phyloP scores from a whole-genome alignment of 2,113 vertebrate species.

The Onychostoma macrolepis region DNA sequence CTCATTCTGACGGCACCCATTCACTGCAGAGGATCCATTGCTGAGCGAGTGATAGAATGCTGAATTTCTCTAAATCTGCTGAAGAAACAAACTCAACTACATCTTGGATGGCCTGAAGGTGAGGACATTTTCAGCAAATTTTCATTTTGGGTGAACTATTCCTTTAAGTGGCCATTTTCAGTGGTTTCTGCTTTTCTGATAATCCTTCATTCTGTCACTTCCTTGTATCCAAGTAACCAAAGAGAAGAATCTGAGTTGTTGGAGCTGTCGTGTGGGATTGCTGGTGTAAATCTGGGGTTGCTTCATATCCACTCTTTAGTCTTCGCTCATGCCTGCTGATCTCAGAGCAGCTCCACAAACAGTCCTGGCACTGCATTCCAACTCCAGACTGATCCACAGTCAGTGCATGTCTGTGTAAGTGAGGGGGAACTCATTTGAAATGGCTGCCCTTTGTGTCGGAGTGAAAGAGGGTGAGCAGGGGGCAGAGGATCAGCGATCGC shows the following conservation, averaged over 20 bases:
- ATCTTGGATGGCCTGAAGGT: not conserved
- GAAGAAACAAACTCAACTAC: not conserved
- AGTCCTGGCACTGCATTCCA: not conserved
- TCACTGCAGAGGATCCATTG: not conserved
- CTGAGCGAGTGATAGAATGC: not conserved
- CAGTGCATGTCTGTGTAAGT: not conserved
- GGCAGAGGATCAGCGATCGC: slow-evolving; percentile 32
- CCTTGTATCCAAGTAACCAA: slow-evolving; percentile 18
- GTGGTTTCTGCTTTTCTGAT: not conserved
- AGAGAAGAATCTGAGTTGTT: slow-evolving; percentile 1
- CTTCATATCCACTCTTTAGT: slow-evolving; percentile 39
- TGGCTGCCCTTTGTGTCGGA: slow-evolving; percentile 41
- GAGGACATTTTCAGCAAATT: not conserved
- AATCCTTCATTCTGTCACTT: not conserved
- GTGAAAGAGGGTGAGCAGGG: slow-evolving; percentile 34
- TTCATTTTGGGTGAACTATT: not conserved
- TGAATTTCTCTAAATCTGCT: not conserved
- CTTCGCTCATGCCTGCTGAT: slow-evolving; percentile 18
- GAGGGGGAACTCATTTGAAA: slow-evolving; percentile 9
- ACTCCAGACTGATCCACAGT: slow-evolving; percentile 28
- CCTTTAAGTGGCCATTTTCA: not conserved
- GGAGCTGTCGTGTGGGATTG: slow-evolving; percentile 11
- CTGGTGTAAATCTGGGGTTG: slow-evolving; percentile 37
- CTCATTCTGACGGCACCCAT: not conserved
- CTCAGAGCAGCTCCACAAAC: slow-evolving; percentile 12